Conservation (phyloP, 2,888 invertebrate species). For the Drosophila atripex region DNA sequence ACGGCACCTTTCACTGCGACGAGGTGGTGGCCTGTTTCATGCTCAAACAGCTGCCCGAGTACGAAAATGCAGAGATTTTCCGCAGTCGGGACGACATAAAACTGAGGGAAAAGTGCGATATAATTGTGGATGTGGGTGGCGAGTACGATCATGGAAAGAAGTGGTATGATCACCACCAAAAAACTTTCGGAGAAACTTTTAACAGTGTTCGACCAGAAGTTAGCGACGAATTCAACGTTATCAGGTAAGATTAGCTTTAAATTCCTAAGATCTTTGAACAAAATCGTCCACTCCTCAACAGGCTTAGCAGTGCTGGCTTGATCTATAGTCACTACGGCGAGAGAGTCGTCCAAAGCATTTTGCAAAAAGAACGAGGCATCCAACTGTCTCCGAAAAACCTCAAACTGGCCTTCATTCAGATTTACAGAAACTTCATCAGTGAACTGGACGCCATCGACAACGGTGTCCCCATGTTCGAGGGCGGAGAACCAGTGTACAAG, state of each 20-base stretch:
- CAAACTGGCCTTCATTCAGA: constrained; percentile 86
- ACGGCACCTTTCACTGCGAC: constrained; percentile 81
- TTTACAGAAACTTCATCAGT: constrained; percentile 94
- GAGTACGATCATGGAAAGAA: constrained; percentile 90
- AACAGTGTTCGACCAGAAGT: constrained; percentile 87
- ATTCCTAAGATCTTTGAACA: neutral
- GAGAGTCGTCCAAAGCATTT: constrained; percentile 88
- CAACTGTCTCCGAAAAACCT: constrained; percentile 85
- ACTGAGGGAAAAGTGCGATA: constrained; percentile 91
- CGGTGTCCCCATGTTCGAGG: constrained; percentile 93
- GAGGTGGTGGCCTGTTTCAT: constrained; percentile 93
- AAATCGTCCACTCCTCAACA: constrained; percentile 81
- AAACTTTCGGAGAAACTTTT: constrained; percentile 88
- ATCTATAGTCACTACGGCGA: constrained; percentile 95
- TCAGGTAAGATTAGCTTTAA: constrained; percentile 83
- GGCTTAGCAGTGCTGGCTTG: constrained; percentile 97
- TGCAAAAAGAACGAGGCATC: constrained; percentile 84
- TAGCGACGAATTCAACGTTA: constrained; percentile 85
- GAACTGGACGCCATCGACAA: constrained; percentile 99
- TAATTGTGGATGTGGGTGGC: constrained; percentile 97
- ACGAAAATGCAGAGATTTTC: constrained; percentile 91
- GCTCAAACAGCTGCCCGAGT: constrained; percentile 92
- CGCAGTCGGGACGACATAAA: constrained; percentile 87
- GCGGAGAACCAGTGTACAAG: constrained; percentile 89
- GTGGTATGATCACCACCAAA: constrained; percentile 98